Conservation (phyloP, 1,140 invertebrate genomes). For the Macrotrachela quadricornifera region DNA sequence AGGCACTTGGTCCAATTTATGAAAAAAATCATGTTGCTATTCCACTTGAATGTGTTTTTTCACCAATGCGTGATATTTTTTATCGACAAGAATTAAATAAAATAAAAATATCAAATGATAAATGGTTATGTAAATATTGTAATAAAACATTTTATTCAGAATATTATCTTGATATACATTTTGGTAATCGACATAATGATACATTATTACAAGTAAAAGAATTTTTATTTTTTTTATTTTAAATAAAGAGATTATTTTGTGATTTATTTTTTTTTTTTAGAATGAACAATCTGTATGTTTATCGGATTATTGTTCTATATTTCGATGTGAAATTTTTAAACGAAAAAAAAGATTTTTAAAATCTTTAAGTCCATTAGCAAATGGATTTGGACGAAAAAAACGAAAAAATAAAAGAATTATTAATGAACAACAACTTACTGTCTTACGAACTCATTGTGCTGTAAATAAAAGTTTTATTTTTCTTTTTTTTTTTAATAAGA, state of each 20-base stretch:
- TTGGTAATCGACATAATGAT: background rate
- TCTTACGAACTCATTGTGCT: too few relatives aligned
- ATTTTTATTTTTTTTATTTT: background rate
- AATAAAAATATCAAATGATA: conserved; percentile 1
- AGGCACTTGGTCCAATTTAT: background rate
- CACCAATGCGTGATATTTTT: background rate
- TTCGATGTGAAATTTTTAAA: conserved; percentile 1
- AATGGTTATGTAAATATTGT: conserved; percentile 5
- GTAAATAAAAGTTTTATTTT: too few relatives aligned
- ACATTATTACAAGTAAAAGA: background rate
- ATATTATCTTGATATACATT: conserved; percentile 2
- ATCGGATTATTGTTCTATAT: conserved; percentile 4
- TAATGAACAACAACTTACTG: too few relatives aligned
- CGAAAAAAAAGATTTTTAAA: too few relatives aligned
- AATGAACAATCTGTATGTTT: background rate
- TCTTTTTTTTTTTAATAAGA: background rate
- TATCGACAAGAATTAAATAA: conserved; percentile 6
- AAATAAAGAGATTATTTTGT: too few relatives aligned
- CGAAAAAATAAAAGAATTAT: too few relatives aligned
- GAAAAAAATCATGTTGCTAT: background rate
- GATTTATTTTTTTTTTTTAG: background rate
- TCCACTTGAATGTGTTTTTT: background rate
- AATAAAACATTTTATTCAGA: conserved; percentile 1
- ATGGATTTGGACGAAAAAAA: too few relatives aligned
- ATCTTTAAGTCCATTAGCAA: too few relatives aligned